phyloP scores from a whole-genome alignment of 2,888 invertebrate species.

The Conomelus anceps region DNA sequence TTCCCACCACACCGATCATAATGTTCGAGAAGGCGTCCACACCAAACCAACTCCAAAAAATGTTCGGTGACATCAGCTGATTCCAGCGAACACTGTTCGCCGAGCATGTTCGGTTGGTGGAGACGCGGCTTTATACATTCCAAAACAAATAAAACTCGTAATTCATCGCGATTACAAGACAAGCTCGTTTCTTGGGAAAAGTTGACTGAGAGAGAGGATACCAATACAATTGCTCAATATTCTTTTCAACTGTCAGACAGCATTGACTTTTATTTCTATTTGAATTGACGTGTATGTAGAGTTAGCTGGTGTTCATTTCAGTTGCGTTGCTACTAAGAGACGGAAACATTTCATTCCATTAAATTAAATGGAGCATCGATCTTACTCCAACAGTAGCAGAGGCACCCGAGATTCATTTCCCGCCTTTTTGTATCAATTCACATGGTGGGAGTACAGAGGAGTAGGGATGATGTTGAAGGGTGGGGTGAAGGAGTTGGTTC shows the following conservation, averaged over 20 bases:
- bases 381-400: not conserved
- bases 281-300: not conserved
- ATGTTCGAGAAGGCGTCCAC: too few species aligned
- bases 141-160: too few species aligned
- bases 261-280: not conserved
- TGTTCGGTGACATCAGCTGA: too few species aligned
- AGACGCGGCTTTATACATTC: too few species aligned
- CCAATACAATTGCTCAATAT: not conserved
- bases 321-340: not conserved
- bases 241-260: not conserved
- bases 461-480: not conserved
- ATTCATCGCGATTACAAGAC: too few species aligned
- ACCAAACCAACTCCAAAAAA: too few species aligned
- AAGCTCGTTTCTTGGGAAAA: too few species aligned
- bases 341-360: not conserved
- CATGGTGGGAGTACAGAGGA: not conserved
- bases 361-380: not conserved
- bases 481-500: not conserved
- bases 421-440: not conserved
- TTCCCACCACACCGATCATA: too few species aligned
- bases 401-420: not conserved
- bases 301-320: not conserved
- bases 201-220: too few species aligned
- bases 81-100: too few species aligned
- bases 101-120: too few species aligned